Evolutionary conservation across 1,140 invertebrate species (phyloP), one percentile per base, ranked within the genome.

Genomic region (Drosophila auraria): DNA sequence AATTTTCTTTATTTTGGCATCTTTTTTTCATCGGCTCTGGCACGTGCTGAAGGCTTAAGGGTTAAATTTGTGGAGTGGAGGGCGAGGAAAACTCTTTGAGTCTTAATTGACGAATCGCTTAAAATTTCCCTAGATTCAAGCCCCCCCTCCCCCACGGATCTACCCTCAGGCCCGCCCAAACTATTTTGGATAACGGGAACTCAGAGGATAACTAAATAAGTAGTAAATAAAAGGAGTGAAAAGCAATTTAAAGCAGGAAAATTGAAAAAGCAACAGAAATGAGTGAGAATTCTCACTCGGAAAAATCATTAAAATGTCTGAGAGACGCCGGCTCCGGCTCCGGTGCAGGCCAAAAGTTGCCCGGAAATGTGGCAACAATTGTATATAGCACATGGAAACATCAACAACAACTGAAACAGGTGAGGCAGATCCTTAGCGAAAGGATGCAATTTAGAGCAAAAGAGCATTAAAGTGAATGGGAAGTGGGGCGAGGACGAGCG

Each of bases 251-350:
- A 87, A 78, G 68, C 69, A 75, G 76, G 50, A 80, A 83, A 83
- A 77, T 78, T 84, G 80, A 64, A 64, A 27, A 15, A 54, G 57
- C 53, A 65, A 56, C 33, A 14, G 17, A 62, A 56, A 51, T 38
- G 50, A 58, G 56, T 25, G 51, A 66, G 74, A 80, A 87, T 78
- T 74, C 73, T 83, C 78, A 81, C 84, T 89, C 70, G 70, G 78
- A 89, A 87, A 57, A 87, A 87, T 87, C 84, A 89, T 87, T 89
- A 87, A 83, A 83, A 71, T 49, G 84, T 89, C 84, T 89, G 78
- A 83, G 81, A 82, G 82, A 81, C 63, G 75, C 66, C 47, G 64
- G 59, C 65, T 61, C 58, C 60, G 60, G 65, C 20, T 47, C 49
- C 30, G 51, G 54, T 14, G 30, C 50, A 36, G 54, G 64, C 75